Percentiles rank a stretch among this genome's conserved stretches.
These are phyloP conservation scores for Dermochelys coriacea DNA, from an alignment of 2,797 vertebrate species.

Conservation along the genomic window DNA sequence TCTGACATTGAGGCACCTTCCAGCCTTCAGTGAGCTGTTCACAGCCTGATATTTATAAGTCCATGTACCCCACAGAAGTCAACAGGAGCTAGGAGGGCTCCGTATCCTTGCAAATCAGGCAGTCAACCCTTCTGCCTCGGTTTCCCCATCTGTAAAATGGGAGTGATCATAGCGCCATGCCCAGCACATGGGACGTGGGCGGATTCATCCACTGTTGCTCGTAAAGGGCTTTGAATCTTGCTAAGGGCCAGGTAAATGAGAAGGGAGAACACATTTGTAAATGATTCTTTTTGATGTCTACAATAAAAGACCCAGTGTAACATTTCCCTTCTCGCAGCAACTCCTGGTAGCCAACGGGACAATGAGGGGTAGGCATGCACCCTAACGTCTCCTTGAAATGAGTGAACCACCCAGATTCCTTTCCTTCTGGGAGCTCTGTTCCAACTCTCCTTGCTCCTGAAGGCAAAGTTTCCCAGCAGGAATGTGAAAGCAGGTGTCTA, in stretches of 20 bases:
- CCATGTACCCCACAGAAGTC: background rate
- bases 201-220: background rate
- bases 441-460: background rate
- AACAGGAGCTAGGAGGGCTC: background rate
- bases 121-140: background rate
- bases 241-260: background rate
- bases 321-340: background rate
- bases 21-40: rapidly evolving
- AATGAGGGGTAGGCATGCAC: background rate
- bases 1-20: too few species aligned
- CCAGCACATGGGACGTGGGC: rapidly evolving
- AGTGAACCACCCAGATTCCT: background rate
- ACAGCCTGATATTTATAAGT: background rate
- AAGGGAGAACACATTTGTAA: background rate
- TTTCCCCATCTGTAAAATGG: background rate
- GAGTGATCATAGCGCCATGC: background rate
- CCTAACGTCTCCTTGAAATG: background rate
- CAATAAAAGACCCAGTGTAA: background rate
- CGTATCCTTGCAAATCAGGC: background rate
- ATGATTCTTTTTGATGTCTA: background rate
- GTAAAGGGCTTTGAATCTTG: background rate
- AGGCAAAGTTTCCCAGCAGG: background rate
- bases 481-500: background rate
- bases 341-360: background rate
- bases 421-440: background rate